Conservation (phyloP, 2,113 vertebrate genomes). For the Gymnobelideus leadbeateri region DNA sequence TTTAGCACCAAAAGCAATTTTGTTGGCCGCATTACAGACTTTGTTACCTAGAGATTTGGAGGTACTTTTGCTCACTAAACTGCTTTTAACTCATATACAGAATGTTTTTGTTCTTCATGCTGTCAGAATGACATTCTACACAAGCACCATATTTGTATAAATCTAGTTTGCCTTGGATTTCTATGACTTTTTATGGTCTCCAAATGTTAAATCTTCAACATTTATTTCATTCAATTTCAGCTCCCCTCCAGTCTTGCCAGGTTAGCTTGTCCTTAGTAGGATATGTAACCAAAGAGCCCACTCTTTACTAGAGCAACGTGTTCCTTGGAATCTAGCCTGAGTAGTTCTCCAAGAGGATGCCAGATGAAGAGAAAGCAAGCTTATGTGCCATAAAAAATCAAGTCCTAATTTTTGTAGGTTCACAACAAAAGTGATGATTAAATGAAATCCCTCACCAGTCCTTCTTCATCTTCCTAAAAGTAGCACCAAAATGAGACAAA, state of each 20-base stretch:
- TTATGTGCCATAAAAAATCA: constrained; percentile 11
- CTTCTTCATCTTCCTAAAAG: neutral
- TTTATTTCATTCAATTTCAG: constrained; percentile 37
- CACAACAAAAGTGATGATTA: neutral
- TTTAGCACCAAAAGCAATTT: constrained; percentile 25
- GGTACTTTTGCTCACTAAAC: constrained; percentile 15
- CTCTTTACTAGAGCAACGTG: constrained; percentile 25
- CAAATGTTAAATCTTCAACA: constrained; percentile 20
- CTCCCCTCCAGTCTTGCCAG: neutral
- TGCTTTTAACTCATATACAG: constrained; percentile 3
- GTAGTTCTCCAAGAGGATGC: neutral
- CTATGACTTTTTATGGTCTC: neutral
- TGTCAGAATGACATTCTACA: neutral
- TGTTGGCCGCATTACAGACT: constrained; percentile 18
- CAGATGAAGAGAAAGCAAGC: neutral
- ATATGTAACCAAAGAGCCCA: neutral
- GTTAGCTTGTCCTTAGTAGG: constrained; percentile 15
- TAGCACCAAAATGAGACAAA: constrained; percentile 1
- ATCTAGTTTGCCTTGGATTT: neutral
- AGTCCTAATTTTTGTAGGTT: constrained; percentile 16
- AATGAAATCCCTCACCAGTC: neutral
- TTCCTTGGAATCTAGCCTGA: constrained; percentile 2
- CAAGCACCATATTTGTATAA: constrained; percentile 1
- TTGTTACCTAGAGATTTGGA: constrained; percentile 1
- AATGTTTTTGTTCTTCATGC: constrained; percentile 9